These are phyloP conservation scores for Pheosia gnoma DNA, from an alignment of 2,888 invertebrate species.

Conservation along the genomic window DNA sequence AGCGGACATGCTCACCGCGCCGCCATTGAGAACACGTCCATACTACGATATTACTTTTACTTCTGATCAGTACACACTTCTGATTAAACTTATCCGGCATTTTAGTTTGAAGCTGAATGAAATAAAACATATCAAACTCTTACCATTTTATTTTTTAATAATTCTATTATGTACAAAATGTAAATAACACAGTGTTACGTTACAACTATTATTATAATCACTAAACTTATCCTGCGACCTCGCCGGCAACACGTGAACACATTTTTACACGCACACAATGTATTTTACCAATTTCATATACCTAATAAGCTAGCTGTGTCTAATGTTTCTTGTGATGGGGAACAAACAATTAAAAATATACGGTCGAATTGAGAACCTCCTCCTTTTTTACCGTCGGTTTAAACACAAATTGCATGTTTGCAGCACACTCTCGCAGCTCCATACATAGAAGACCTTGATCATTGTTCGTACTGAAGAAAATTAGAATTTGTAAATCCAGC, in stretches of 20 bases:
- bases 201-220: slow-evolving; percentile 1
- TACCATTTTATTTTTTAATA: slow-evolving; percentile 41
- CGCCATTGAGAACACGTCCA: slow-evolving; percentile 4
- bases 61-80: no score
- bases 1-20: slow-evolving; percentile 9
- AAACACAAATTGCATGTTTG: neutral
- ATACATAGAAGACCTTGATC: no score
- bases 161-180: slow-evolving; percentile 52
- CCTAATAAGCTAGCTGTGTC: neutral
- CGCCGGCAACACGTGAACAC: neutral
- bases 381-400: neutral
- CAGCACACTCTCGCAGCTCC: neutral
- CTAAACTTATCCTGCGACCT: neutral
- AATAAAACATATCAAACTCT: slow-evolving; percentile 26
- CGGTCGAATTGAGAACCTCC: no score
- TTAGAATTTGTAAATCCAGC: no score
- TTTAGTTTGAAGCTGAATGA: slow-evolving; percentile 8
- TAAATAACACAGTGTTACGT: slow-evolving; percentile 36
- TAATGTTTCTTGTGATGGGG: neutral
- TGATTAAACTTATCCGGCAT: neutral
- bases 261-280: neutral
- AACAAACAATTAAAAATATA: neutral
- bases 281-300: neutral
- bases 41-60: no score
- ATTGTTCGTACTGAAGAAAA: no score